These are phyloP conservation scores for Drosophila austrosaltans DNA, from an alignment of 2,888 invertebrate species.

Conservation along the genomic window DNA sequence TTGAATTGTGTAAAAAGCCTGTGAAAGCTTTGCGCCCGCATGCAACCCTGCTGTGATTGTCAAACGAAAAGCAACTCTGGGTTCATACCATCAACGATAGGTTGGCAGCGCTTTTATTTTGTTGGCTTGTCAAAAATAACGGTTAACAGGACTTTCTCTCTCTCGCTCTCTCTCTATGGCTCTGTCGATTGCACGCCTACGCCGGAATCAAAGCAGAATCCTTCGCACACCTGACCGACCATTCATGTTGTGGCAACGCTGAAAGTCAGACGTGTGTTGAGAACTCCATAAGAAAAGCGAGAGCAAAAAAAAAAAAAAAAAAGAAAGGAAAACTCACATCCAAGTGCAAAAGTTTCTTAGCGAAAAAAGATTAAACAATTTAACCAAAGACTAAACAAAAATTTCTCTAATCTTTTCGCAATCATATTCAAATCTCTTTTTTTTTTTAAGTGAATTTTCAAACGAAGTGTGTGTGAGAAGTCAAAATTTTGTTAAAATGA, in stretches of 20 bases:
- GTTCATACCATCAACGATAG: constrained; percentile 21
- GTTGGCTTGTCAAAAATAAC: constrained; percentile 63
- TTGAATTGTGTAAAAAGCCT: constrained; percentile 27
- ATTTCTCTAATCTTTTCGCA: background rate
- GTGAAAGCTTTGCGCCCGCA: constrained; percentile 33
- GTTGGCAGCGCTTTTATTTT: constrained; percentile 57
- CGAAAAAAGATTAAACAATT: constrained; percentile 11
- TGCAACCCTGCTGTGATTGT: constrained; percentile 59
- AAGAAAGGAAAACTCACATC: constrained; percentile 19
- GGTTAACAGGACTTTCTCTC: constrained; percentile 54
- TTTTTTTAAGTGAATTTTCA: constrained; percentile 2
- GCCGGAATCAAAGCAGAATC: constrained; percentile 62
- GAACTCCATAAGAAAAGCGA: constrained; percentile 47
- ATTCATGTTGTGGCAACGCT: constrained; percentile 80
- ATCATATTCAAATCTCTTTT: background rate
- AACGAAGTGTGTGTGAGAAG: constrained; percentile 11
- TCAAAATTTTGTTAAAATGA: constrained; percentile 11
- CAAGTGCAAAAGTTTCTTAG: constrained; percentile 7
- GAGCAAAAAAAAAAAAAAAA: constrained; percentile 28
- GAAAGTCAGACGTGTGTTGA: constrained; percentile 79
- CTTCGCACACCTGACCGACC: constrained; percentile 72
- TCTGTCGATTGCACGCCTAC: constrained; percentile 34
- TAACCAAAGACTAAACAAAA: background rate
- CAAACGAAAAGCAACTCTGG: constrained; percentile 57
- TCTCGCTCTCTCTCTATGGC: constrained; percentile 9